Percentiles rank a stretch among this genome's conserved stretches.
Evolutionary conservation across 2,797 vertebrate species (phyloP).

Genomic region (Rhodeus uyekii): DNA sequence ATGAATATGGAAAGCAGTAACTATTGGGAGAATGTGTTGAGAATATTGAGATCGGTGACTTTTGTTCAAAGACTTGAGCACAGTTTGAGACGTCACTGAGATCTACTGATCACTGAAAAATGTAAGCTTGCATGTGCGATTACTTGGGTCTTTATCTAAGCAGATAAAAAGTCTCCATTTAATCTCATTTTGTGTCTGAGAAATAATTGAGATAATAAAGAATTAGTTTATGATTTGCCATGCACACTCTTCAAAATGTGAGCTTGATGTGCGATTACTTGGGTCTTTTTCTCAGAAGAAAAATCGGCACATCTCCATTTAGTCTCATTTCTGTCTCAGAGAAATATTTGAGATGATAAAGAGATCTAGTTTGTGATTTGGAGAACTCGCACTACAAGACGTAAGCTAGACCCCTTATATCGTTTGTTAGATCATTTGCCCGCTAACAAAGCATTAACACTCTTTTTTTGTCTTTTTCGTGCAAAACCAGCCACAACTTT

Average conservation of each 20-base stretch:
- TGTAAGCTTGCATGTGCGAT: background rate
- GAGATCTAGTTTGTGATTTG: background rate
- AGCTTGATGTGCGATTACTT: background rate
- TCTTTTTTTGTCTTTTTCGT: background rate
- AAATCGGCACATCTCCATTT: background rate
- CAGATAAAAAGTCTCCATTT: background rate
- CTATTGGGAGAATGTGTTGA: background rate
- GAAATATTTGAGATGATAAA: background rate
- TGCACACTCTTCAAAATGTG: background rate
- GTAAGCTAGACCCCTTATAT: background rate
- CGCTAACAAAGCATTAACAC: background rate
- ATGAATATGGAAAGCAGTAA: background rate
- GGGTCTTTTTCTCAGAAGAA: accelerated
- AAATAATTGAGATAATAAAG: background rate
- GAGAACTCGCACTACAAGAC: background rate
- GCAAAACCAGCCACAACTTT: background rate
- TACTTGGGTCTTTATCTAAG: background rate
- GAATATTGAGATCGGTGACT: background rate
- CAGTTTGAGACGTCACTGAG: background rate
- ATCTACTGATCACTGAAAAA: background rate
- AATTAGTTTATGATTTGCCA: background rate
- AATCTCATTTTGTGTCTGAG: background rate
- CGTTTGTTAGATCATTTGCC: background rate
- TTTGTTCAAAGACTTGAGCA: background rate
- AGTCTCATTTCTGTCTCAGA: background rate